Base-by-base conservation (phyloP, 2,797 vertebrate species). In the Danio albolineatus region DNA sequence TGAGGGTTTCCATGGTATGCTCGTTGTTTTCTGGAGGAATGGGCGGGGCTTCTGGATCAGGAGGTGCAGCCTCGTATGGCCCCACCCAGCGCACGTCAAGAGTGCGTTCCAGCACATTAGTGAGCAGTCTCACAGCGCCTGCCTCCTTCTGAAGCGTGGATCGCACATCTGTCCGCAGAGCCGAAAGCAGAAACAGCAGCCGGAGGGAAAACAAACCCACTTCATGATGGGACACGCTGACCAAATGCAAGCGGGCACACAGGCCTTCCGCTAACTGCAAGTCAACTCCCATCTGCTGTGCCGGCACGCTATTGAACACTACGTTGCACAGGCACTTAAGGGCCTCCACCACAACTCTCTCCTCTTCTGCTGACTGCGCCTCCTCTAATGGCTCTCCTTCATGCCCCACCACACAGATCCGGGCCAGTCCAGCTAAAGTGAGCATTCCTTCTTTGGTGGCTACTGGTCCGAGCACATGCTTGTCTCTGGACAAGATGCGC, bases 291-390 rank as follows among this genome's bases (percentile, higher is more conserved):
- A 96, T 95, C 92, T 97, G 95, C 91, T 98, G 98, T 44, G 98
- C 98, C 12, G 92, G 90, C 44, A 92, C 88, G 72, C 97, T 99
- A 88, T 99, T 99, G 91, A 95, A 99, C 82, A 99, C 93, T 61
- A 99, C 94, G 44, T 99, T 99, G 90, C 98, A 99, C 66, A 99
- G 94, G 90, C 98, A 99, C 93, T 99, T 99, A 77, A 99, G 91
- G 28, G 98, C 96, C 91, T 99, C 98, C 88, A 98, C 95, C 78
- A 96, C 95, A 85, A 98, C 96, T 39, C 93, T 92, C 80, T 89
- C 92, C 82, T 93, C 93, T 82, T 95, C 90, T 17, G 86, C 90
- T 17, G 90, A 92, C 73, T 88, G 91, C 0, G 57, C 48, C 83
- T 94, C 87, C 80, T 92, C 91, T 78, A 72, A 70, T 13, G 76